Evolutionary conservation across 2,888 invertebrate genomes (phyloP).

Genomic region (Empis stercorea): DNA sequence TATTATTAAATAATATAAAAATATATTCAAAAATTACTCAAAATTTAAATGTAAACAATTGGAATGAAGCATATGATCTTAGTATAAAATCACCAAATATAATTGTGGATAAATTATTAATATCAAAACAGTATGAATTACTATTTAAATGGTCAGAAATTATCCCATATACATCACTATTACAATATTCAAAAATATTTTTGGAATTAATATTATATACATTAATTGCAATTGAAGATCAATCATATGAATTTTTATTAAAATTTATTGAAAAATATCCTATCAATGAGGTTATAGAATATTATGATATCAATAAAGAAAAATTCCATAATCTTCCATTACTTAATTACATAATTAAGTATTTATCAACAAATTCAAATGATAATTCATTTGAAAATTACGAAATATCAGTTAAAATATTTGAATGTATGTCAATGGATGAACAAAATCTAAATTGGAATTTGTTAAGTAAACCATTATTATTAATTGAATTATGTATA

Average conservation of each 20-base stretch:
- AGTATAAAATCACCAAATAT: slow-evolving; percentile 27
- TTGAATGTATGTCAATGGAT: slow-evolving; percentile 44
- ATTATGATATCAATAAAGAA: slow-evolving; percentile 50
- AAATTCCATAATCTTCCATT: slow-evolving; percentile 48
- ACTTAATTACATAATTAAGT: slow-evolving; percentile 50
- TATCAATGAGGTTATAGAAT: slow-evolving; percentile 41
- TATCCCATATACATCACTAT: slow-evolving; percentile 26
- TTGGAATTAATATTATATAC: slow-evolving; percentile 22
- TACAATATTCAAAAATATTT: neutral
- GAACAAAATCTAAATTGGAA: slow-evolving; percentile 49
- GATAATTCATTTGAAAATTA: slow-evolving; percentile 43
- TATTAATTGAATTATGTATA: slow-evolving; percentile 71
- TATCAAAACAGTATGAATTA: slow-evolving; percentile 36
- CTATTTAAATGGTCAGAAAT: slow-evolving; percentile 58
- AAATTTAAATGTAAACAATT: slow-evolving; percentile 43
- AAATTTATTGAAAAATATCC: slow-evolving; percentile 49
- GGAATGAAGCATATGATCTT: slow-evolving; percentile 45
- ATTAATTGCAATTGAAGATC: slow-evolving; percentile 22
- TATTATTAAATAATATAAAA: slow-evolving; percentile 48
- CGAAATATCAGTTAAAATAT: slow-evolving; percentile 53
- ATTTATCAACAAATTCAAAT: slow-evolving; percentile 37
- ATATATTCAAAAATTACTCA: slow-evolving; percentile 49
- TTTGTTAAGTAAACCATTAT: slow-evolving; percentile 53
- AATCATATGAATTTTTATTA: slow-evolving; percentile 31
- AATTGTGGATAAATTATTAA: slow-evolving; percentile 27